A percentile compares a stretch with the other conserved stretches of the same genome.
Evolutionary conservation across 2,888 invertebrate genomes (phyloP).

Genomic region (Lacanobia wlatinum): DNA sequence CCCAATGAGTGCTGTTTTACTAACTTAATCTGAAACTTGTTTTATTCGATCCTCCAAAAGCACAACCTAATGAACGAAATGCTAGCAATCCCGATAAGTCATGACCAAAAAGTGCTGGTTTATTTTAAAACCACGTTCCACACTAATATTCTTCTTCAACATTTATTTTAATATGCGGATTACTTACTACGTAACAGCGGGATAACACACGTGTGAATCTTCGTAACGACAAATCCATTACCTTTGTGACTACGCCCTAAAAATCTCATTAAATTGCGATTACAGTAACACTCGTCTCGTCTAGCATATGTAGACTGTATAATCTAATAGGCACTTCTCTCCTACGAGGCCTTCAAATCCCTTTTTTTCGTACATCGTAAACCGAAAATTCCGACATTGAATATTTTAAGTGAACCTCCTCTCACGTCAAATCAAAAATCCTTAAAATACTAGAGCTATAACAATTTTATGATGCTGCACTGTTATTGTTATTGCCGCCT

Average conservation of each 20-base stretch:
- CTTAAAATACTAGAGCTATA: conserved; percentile 72
- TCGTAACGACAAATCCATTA: conserved; percentile 71
- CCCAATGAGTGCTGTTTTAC: too few species aligned
- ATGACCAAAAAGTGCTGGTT: conserved; percentile 1
- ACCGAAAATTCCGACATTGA: conserved; percentile 75
- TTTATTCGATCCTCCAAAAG: conserved; percentile 18
- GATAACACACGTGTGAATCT: conserved; percentile 61
- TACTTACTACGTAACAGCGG: conserved; percentile 49
- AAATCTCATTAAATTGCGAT: conserved; percentile 79
- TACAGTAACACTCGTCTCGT: conserved; percentile 70
- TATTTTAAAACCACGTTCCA: conserved; percentile 30
- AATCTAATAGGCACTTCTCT: conserved; percentile 76
- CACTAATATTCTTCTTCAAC: conserved; percentile 33
- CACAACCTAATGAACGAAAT: conserved; percentile 11
- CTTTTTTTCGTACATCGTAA: conserved; percentile 82
- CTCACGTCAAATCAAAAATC: conserved; percentile 78
- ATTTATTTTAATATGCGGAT: conserved; percentile 60
- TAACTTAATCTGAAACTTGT: neutral
- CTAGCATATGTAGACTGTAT: conserved; percentile 78
- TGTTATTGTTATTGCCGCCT: conserved; percentile 71
- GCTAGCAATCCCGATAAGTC: conserved; percentile 16
- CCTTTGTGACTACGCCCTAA: conserved; percentile 71
- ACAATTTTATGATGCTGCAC: conserved; percentile 78
- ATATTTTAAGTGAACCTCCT: conserved; percentile 74
- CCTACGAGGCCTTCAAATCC: conserved; percentile 75